These are phyloP conservation scores for Agrotis exclamationis DNA, from an alignment of 2,888 invertebrate species.

Conservation along the genomic window DNA sequence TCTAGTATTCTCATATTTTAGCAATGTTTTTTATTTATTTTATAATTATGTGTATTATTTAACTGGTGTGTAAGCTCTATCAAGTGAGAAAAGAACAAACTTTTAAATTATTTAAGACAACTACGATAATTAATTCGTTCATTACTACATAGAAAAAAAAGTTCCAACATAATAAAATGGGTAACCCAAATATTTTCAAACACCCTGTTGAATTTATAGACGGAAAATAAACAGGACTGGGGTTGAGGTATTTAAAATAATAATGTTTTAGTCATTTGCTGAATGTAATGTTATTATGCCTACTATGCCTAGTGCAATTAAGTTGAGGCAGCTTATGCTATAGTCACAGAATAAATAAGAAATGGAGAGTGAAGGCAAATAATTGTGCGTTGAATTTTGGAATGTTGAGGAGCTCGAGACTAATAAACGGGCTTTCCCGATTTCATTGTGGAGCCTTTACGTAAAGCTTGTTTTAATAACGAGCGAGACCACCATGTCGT, in stretches of 20 bases:
- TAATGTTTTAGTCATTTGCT: constrained; percentile 48
- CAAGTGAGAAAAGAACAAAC: too few relatives aligned
- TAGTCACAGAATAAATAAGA: neutral
- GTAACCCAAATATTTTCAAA: neutral
- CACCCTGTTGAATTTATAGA: constrained; percentile 30
- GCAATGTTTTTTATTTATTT: too few relatives aligned
- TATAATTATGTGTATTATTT: too few relatives aligned
- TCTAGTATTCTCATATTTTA: neutral
- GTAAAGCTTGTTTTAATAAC: too few relatives aligned
- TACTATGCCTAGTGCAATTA: constrained; percentile 31
- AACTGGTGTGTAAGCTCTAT: too few relatives aligned
- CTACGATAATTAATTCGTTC: too few relatives aligned
- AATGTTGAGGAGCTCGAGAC: too few relatives aligned
- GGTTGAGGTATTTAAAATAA: constrained; percentile 58
- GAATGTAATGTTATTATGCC: constrained; percentile 39
- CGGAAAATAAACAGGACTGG: constrained; percentile 41
- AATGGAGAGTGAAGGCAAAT: constrained; percentile 6
- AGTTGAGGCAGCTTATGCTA: constrained; percentile 6
- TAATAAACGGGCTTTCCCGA: too few relatives aligned
- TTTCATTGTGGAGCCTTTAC: neutral
- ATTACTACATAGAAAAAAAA: too few relatives aligned
- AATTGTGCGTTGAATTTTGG: neutral
- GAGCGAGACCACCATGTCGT: neutral
- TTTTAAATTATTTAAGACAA: too few relatives aligned
- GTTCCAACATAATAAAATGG: neutral